Evolutionary conservation across 1,140 invertebrate species (phyloP).

Genomic region (Gerris buenoi): DNA sequence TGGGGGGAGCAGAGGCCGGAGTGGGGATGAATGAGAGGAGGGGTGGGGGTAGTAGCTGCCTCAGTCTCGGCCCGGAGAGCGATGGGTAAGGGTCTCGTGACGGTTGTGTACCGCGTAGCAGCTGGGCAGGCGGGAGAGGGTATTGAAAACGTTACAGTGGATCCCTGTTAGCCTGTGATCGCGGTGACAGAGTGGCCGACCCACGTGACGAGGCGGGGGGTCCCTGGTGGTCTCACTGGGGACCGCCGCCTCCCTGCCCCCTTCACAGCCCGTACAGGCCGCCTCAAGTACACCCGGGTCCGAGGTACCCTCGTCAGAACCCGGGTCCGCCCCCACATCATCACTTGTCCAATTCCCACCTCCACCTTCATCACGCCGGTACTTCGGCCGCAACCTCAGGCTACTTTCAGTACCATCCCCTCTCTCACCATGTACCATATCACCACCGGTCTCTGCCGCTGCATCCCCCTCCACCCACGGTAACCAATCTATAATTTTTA

Average conservation of each 20-base stretch:
- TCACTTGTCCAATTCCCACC: background rate
- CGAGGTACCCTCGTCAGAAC: background rate
- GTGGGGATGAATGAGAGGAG: background rate
- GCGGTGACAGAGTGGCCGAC: background rate
- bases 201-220: background rate
- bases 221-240: background rate
- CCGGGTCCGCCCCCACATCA: background rate
- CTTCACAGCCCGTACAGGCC: background rate
- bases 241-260: background rate
- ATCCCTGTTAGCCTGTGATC: background rate
- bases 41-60: background rate
- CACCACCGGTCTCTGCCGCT: constrained; percentile 1
- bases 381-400: background rate
- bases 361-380: background rate
- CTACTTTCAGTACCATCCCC: constrained; percentile 1
- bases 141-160: background rate
- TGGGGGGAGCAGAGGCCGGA: background rate
- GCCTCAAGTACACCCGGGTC: background rate
- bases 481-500: background rate
- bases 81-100: background rate
- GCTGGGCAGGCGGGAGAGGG: background rate
- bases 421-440: background rate
- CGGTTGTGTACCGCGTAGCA: background rate
- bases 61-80: background rate
- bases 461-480: background rate